These are phyloP conservation scores for Lutjanus argentimaculatus DNA, from an alignment of 2,797 vertebrate species.

Conservation along the genomic window DNA sequence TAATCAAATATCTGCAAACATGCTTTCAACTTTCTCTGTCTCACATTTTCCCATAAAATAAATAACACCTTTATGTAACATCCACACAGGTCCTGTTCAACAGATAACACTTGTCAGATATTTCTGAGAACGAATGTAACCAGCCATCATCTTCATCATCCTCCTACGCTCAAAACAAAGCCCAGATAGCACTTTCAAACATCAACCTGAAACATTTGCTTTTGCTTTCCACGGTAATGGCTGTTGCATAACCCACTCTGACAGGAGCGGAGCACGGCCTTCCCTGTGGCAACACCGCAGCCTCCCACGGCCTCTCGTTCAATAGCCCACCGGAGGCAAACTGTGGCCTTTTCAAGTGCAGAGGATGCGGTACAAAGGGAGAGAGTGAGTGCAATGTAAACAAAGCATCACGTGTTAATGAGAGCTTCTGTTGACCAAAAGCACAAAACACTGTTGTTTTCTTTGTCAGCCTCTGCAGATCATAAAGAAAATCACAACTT, in stretches of 20 bases:
- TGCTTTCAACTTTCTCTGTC: background rate
- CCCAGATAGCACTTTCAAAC: conserved; percentile 67
- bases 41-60: conserved; percentile 15
- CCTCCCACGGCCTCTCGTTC: conserved; percentile 80
- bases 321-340: conserved; percentile 61
- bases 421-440: conserved; percentile 26
- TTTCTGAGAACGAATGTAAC: conserved; percentile 60
- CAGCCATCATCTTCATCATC: conserved; percentile 61
- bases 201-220: conserved; percentile 66
- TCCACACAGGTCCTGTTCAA: conserved; percentile 21
- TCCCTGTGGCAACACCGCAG: conserved; percentile 75
- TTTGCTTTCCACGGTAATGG: conserved; percentile 75
- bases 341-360: conserved; percentile 59
- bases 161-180: conserved; percentile 69
- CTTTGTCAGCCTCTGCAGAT: background rate
- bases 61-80: conserved; percentile 64
- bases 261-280: conserved; percentile 71
- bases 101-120: conserved; percentile 58
- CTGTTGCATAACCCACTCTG: conserved; percentile 84
- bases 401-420: conserved; percentile 44
- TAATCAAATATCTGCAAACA: background rate
- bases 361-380: conserved; percentile 44
- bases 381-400: conserved; percentile 57
- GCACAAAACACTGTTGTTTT: background rate
- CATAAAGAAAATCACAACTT: background rate